Evolutionary conservation across 35 echinoderm and acorn worm species (phyloP).

Genomic region (Strongylocentrotus purpuratus): DNA sequence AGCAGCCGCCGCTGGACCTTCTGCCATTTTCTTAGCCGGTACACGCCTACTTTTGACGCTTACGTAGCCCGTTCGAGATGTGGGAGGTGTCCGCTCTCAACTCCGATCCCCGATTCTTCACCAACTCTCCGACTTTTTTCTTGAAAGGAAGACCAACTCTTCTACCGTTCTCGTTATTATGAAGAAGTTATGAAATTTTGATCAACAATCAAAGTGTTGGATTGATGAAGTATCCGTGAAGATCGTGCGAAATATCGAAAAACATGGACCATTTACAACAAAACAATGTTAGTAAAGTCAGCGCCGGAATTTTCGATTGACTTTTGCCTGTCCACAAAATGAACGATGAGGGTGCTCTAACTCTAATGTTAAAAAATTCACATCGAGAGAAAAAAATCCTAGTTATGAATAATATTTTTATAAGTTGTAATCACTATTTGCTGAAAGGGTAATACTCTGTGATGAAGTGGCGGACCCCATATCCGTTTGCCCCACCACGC

Average conservation of each 20-base stretch:
- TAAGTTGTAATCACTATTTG: too few relatives aligned
- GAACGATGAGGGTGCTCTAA: not conserved
- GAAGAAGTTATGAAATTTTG: not conserved
- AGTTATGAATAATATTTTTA: too few relatives aligned
- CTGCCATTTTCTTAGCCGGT: not conserved
- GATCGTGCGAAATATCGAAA: not conserved
- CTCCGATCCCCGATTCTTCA: not conserved
- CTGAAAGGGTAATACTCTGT: too few relatives aligned
- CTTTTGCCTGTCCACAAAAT: not conserved
- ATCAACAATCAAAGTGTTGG: not conserved
- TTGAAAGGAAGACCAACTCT: not conserved
- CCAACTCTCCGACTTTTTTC: not conserved
- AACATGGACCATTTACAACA: not conserved
- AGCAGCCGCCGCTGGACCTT: not conserved
- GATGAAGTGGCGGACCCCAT: too few relatives aligned
- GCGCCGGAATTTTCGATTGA: not conserved
- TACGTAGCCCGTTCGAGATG: not conserved
- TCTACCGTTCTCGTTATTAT: not conserved
- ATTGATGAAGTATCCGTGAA: not conserved
- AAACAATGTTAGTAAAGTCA: not conserved
- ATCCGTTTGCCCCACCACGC: too few relatives aligned
- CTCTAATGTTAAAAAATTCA: too few relatives aligned
- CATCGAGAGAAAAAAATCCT: too few relatives aligned
- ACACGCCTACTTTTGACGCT: not conserved
- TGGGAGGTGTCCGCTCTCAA: not conserved